phyloP scores from a whole-genome alignment of 1,140 invertebrate genomes.

The Oscheius sp. region DNA sequence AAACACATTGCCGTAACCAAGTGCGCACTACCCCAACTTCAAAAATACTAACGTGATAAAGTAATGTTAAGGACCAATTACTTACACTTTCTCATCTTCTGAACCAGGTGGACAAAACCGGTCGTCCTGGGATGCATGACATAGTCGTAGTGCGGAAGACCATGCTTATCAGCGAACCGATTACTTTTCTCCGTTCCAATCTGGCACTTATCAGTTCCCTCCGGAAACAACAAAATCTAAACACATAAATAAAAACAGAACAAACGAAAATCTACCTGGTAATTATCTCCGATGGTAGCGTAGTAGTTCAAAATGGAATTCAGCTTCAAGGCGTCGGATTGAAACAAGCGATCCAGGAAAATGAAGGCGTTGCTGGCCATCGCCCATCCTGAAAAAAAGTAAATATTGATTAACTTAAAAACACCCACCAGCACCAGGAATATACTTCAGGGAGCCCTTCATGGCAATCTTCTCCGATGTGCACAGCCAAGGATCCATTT shows the following conservation, averaged over 20 bases:
- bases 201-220: slow-evolving; percentile 80
- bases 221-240: slow-evolving; percentile 77
- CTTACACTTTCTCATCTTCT: slow-evolving; percentile 66
- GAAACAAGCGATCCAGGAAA: background rate
- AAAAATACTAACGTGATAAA: background rate
- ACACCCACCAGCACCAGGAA: slow-evolving; percentile 70
- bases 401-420: background rate
- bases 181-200: slow-evolving; percentile 73
- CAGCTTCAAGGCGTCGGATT: background rate
- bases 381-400: background rate
- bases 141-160: slow-evolving; percentile 71
- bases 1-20: too few species aligned
- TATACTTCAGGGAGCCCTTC: slow-evolving; percentile 75
- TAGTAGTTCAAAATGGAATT: background rate
- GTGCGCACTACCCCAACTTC: too few species aligned
- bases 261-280: background rate
- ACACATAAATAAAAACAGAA: slow-evolving; percentile 29
- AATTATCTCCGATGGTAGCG: background rate
- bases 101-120: slow-evolving; percentile 74
- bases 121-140: slow-evolving; percentile 81
- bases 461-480: slow-evolving; percentile 77
- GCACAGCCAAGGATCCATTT: slow-evolving; percentile 69
- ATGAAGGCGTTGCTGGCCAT: background rate
- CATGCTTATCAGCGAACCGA: slow-evolving; percentile 72
- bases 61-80: background rate